These are phyloP conservation scores for Galago senegalensis DNA, from an alignment of 2,797 vertebrate genomes.

Conservation along the genomic window DNA sequence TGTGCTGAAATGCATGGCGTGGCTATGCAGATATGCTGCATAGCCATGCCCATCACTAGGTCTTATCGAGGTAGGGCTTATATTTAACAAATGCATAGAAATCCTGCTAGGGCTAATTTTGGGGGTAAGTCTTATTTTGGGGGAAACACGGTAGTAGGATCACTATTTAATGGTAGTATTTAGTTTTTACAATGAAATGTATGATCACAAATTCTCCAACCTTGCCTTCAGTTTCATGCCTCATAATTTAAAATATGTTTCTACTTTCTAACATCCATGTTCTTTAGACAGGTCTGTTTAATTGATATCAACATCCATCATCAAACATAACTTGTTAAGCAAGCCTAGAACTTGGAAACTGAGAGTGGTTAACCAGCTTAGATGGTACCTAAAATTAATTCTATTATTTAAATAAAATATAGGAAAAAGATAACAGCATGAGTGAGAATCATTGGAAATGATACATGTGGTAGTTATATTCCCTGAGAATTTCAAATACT, in stretches of 20 bases:
- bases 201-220: neutral
- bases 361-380: neutral
- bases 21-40: too few relatives aligned
- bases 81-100: too few relatives aligned
- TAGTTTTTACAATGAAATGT: neutral
- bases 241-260: conserved; percentile 15
- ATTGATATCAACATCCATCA: neutral
- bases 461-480: neutral
- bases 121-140: too few relatives aligned
- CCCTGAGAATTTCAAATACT: neutral
- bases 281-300: neutral
- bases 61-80: too few relatives aligned
- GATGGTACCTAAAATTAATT: neutral
- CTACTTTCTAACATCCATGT: neutral
- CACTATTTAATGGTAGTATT: neutral
- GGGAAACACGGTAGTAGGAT: neutral
- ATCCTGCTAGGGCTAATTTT: too few relatives aligned
- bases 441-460: neutral
- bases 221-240: neutral
- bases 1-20: too few relatives aligned
- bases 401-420: neutral
- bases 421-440: neutral
- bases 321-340: neutral
- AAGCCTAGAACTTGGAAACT: neutral
- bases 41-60: too few relatives aligned